A percentile compares a stretch with the other conserved stretches of the same genome.
phyloP scores from a whole-genome alignment of 30 jellyfish, hydroid and myxozoan genomes.

The Hydractinia symbiolongicarpus region DNA sequence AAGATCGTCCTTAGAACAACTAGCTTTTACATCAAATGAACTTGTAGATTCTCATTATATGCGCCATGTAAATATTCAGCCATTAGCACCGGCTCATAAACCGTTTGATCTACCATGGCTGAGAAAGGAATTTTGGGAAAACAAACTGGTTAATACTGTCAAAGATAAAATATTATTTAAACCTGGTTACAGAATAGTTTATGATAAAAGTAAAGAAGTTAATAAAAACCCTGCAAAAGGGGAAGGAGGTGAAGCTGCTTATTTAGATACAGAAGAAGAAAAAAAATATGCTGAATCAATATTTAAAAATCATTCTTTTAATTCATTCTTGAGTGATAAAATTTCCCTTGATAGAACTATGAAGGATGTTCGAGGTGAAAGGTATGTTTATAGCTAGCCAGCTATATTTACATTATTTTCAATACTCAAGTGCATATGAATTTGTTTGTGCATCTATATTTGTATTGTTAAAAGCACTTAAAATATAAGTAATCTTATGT shows the following conservation, averaged over 20 bases:
- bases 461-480: no score
- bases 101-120: constrained; percentile 85
- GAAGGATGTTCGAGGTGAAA: constrained; percentile 83
- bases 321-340: constrained; percentile 82
- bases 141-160: neutral
- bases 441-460: neutral
- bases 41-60: constrained; percentile 79
- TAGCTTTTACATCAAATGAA: constrained; percentile 49
- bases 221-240: constrained; percentile 83
- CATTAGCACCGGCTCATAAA: constrained; percentile 78
- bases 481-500: no score
- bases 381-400: constrained; percentile 39
- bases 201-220: constrained; percentile 61
- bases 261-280: constrained; percentile 47
- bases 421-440: neutral
- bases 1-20: constrained; percentile 63
- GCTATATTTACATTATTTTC: neutral
- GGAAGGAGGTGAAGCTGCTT: constrained; percentile 92
- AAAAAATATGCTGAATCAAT: constrained; percentile 70
- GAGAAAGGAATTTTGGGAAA: constrained; percentile 31
- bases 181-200: constrained; percentile 51
- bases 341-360: constrained; percentile 79
- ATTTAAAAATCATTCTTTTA: constrained; percentile 89
- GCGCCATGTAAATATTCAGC: constrained; percentile 55
- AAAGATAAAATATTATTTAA: constrained; percentile 4